Base-by-base conservation (phyloP, 2,797 vertebrate genomes). In the Discoglossus pictus region DNA sequence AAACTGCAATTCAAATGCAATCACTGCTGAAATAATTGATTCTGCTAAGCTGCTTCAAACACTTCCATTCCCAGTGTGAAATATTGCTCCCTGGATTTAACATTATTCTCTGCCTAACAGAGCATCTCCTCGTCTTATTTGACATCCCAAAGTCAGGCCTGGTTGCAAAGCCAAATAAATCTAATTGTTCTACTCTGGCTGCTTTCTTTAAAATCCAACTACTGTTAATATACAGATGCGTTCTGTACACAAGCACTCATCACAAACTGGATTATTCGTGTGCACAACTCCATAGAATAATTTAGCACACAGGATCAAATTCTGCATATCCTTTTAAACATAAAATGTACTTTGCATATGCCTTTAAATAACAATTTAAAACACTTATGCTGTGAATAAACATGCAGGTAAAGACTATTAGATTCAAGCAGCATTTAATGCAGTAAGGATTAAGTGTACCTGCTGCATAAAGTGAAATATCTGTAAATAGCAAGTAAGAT, bases 21-120 rank as follows among this genome's bases (percentile, higher is more conserved):
- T 68, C 56, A 46, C 40, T 24, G 42, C 51, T 54, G 59, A 47
- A 63, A 48, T 50, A 68, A 70, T 56, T 70, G 59, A 70, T 63
- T 62, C 59, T 35, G 59, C 51, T 69, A 61, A 69, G 50, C 66
- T 61, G 66, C 25, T 16, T 34, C 39, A 43, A 68, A 58, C 48
- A 51, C 56, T 53, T 68, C 56, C 65, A 61, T 48, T 61, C 65
- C 56, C 21, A 20, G 51, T 54, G 67, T 42, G 67, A 69, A 56
- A 69, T 55, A 38, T 47, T 25, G 34, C 67, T 55, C 62, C 42
- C 59, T 34, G 25, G 42, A 69, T 55, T 54, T 40, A 62, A 46
- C 51, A 34, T 48, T 35, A 40, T 54, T 47, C 51, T n/a, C 34
- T 55, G 59, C 52, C 54, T 70, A 70, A 63, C 47, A 56, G 61